Percentiles rank a stretch among this genome's conserved stretches.
Evolutionary conservation across 2,113 vertebrate genomes (phyloP).

Genomic region (Lophius piscatorius): DNA sequence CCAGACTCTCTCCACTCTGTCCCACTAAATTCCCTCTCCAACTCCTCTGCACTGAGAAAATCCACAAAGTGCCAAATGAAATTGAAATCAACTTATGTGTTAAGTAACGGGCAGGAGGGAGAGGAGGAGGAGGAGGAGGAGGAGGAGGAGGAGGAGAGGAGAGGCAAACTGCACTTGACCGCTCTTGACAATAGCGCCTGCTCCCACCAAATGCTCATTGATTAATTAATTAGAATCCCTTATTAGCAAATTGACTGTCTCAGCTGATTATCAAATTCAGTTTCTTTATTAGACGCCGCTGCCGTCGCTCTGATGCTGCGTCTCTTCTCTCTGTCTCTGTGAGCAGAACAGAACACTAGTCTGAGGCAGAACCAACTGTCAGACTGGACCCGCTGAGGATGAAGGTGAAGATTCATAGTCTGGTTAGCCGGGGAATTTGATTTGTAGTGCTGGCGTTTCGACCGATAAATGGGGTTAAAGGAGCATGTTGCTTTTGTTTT

Average conservation of each 20-base stretch:
- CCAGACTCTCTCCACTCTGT: too few relatives aligned
- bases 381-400: too few relatives aligned
- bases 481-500: not conserved
- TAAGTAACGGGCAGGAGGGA: slow-evolving; percentile 68
- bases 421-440: not conserved
- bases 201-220: slow-evolving; percentile 80
- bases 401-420: too few relatives aligned
- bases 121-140: too few relatives aligned
- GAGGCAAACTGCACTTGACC: slow-evolving; percentile 76
- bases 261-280: slow-evolving; percentile 79
- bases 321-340: slow-evolving; percentile 28
- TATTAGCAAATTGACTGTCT: slow-evolving; percentile 84
- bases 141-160: slow-evolving; percentile 50
- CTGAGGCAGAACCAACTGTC: too few relatives aligned
- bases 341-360: slow-evolving; percentile 30
- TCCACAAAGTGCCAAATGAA: slow-evolving; percentile 55
- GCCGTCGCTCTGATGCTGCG: slow-evolving; percentile 29
- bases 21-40: too few relatives aligned
- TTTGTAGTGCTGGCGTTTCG: not conserved
- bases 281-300: slow-evolving; percentile 76
- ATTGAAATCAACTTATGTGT: slow-evolving; percentile 66
- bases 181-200: slow-evolving; percentile 76
- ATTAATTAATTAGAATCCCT: slow-evolving; percentile 82
- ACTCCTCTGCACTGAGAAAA: slow-evolving; percentile 36
- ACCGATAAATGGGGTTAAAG: not conserved